Evolutionary conservation across 2,113 vertebrate genomes (phyloP), one percentile per base, ranked within the genome.

Genomic region (Dipodomys stephensi): DNA sequence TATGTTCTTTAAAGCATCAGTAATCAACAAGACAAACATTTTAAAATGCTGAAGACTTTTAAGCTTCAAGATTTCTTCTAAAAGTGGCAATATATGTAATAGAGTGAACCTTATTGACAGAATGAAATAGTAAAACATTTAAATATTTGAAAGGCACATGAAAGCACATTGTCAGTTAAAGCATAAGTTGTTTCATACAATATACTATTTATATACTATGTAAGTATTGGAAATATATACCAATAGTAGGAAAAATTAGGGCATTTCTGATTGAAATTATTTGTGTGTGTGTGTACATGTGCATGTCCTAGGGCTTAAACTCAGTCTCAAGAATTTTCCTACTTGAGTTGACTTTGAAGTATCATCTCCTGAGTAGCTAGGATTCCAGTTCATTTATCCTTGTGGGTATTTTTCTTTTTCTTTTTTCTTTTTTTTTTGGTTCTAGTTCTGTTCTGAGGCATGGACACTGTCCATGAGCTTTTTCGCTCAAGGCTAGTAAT

Each of bases 1-100:
- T 82, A 23, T 68, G 74, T 67, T 87, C 35, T 91, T 87, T 83
- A 69, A 93, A 97, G 95, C 95, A 97, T 97, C 95, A 97, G 97
- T 94, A 64, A 88, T 93, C 97, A 97, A 97, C 95, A 65, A 27
- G 94, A 32, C 18, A 13, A 16, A 81, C 91, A 73, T 91, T 91
- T 94, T 92, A 92, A 96, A 94, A 93, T 68, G 1, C 4, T 91
- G 84, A 91, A 12, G 12, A n/a, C 68, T n/a, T n/a, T 6, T 15
- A 71, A 62, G 83, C 44, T 23, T 72, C 7, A n/a, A 44, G 32
- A 57, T 82, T 71, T 83, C 20, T 86, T 53, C 30, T 71, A 74
- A 46, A 22, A 90, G 22, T 71, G 3, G n/a, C 82, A 83, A 8
- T 77, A 57, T 60, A 46, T 27, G 23, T 90, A 85, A 85, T 22